phyloP scores from a whole-genome alignment of 2,113 vertebrate genomes.

The Xiphophorus maculatus region DNA sequence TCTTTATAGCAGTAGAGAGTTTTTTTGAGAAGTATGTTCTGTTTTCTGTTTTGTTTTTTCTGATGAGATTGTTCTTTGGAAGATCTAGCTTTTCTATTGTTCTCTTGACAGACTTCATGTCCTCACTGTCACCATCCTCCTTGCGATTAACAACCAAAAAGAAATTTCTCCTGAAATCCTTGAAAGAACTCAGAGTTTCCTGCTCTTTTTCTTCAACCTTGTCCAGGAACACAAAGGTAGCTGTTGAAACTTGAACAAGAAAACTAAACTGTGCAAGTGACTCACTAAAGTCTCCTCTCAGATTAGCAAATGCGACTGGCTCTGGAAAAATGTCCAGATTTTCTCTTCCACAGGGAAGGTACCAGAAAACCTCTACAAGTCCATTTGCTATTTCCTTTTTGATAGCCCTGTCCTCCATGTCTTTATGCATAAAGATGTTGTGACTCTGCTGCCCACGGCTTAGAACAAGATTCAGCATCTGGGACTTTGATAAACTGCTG shows the following conservation, averaged over 20 bases:
- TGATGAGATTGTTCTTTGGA: constrained; percentile 8
- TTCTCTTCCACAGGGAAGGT: background rate
- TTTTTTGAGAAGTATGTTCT: constrained; percentile 32
- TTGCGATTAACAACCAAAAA: constrained; percentile 38
- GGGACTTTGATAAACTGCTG: background rate
- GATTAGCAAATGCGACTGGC: background rate
- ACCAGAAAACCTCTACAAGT: background rate
- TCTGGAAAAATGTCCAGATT: background rate
- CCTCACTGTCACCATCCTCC: background rate
- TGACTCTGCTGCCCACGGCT: background rate
- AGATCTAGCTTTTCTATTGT: constrained; percentile 26
- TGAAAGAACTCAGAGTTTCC: background rate
- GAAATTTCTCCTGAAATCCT: constrained; percentile 30
- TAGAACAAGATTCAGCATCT: background rate
- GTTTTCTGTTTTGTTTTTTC: constrained; percentile 1
- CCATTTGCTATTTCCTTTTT: background rate
- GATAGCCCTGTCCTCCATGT: background rate
- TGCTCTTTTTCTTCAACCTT: background rate
- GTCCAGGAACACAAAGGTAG: background rate
- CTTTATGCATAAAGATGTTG: background rate
- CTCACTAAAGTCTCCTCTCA: background rate
- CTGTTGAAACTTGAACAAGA: background rate
- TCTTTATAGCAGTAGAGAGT: constrained; percentile 27
- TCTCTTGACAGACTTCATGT: constrained; percentile 9
- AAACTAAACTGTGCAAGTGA: background rate